Base-by-base conservation (phyloP, 1,140 invertebrate genomes). In the Lineus longissimus region DNA sequence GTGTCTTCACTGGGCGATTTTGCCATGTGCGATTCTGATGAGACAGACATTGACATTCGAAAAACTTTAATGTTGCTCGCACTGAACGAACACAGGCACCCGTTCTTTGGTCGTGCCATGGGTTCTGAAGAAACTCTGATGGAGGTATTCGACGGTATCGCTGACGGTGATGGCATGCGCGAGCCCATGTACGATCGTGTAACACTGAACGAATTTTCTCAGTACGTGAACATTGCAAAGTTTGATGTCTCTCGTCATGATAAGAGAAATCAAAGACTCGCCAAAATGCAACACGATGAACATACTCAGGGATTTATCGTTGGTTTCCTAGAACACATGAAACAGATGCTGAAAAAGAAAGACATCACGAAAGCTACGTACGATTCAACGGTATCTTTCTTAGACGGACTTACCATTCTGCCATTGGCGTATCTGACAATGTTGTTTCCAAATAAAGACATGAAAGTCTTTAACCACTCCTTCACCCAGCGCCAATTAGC, bases 341-440 rank as follows among this genome's bases (percentile, higher is more conserved):
- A 51, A 51, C 47, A 51, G 25, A 7, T 51, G 47, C n/a, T 51
- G 19, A 51, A 51, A 51, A 51, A 51, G 47, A 51, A 51, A 51
- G 6, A 27, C 4, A 27, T 51, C 19, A 27, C 47, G 6, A 51
- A 51, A n/a, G n/a, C 47, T 9, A n/a, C 25, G 4, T 51, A 7
- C 47, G 47, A 51, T 4, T 51, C 47, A 6, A 51, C 47, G 6
- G n/a, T 51, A 7, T 51, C 47, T 6, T 51, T 7, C 47, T 6
- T 51, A 9, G 47, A 51, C n/a, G 47, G 47, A 51, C 47, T 51
- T 9, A 7, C n/a, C 47, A 51, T 51, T 51, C 47, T 51, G 4
- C 47, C 47, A 7, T 6, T 27, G 25, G n/a, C 6, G n/a, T 51
- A 51, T 51, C 47, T 7, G 25, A 6, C 47, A n/a, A 7, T 4